Conservation (phyloP, 2,888 invertebrate genomes). For the Tiphia femorata region DNA sequence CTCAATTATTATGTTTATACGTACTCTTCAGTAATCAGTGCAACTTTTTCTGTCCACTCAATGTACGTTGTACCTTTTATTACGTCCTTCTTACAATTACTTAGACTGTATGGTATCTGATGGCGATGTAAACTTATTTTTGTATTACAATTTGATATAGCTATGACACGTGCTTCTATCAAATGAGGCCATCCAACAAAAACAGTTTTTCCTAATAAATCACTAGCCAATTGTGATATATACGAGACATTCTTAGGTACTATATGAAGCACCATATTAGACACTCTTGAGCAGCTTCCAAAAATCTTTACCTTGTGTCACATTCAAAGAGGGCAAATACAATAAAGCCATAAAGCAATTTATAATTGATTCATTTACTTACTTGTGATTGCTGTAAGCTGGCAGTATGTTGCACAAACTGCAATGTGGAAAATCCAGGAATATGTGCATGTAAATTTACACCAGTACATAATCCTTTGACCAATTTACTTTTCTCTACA, state of each 20-base stretch:
- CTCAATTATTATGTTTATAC: too few relatives aligned
- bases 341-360: too few relatives aligned
- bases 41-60: too few relatives aligned
- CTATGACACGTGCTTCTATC: constrained; percentile 81
- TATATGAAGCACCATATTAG: constrained; percentile 86
- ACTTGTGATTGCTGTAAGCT: constrained; percentile 62
- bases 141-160: constrained; percentile 73
- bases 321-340: too few relatives aligned
- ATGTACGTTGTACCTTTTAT: constrained; percentile 21
- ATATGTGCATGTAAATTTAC: constrained; percentile 79
- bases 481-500: constrained; percentile 73
- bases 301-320: constrained; percentile 86
- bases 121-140: constrained; percentile 30
- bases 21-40: constrained; percentile 12
- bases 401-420: constrained; percentile 84
- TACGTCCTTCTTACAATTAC: not conserved
- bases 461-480: constrained; percentile 80
- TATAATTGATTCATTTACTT: constrained; percentile 10
- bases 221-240: constrained; percentile 72
- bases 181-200: constrained; percentile 95
- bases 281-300: constrained; percentile 83
- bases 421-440: constrained; percentile 94
- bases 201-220: constrained; percentile 80
- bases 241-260: constrained; percentile 68
- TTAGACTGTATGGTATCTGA: too few relatives aligned